Evolutionary conservation across 2,888 invertebrate genomes (phyloP).

Genomic region (Anthrax anthrax): DNA sequence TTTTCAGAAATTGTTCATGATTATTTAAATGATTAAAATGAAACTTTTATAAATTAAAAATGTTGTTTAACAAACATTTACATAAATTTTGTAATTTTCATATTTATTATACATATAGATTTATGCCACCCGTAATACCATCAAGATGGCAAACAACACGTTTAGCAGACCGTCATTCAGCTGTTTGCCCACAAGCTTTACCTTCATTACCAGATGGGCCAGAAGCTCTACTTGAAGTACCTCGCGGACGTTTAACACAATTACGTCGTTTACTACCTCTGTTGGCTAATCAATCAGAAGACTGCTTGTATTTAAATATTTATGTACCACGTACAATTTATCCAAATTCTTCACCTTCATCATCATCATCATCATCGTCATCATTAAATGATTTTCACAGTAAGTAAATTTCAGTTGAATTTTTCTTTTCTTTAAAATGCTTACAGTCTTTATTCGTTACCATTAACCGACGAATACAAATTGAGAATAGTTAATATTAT

Average conservation of each 20-base stretch:
- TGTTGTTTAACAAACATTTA: too few species aligned
- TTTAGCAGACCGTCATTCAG: constrained; percentile 64
- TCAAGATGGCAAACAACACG: constrained; percentile 73
- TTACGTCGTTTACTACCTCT: constrained; percentile 70
- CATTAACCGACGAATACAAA: too few species aligned
- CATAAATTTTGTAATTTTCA: too few species aligned
- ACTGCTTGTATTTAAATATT: constrained; percentile 93
- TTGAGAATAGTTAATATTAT: too few species aligned
- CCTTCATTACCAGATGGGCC: constrained; percentile 42
- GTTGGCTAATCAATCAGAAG: constrained; percentile 88
- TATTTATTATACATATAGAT: too few species aligned
- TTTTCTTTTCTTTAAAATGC: too few species aligned
- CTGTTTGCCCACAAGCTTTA: constrained; percentile 77
- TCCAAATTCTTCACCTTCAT: constrained; percentile 30
- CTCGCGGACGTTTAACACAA: constrained; percentile 70
- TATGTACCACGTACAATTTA: constrained; percentile 59
- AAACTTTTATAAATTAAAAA: too few species aligned
- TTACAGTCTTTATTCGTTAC: too few species aligned
- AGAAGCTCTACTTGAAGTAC: constrained; percentile 51
- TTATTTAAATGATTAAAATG: too few species aligned
- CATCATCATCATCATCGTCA: not conserved
- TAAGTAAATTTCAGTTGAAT: not conserved
- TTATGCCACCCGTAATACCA: constrained; percentile 90
- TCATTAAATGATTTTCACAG: not conserved
- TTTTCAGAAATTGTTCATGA: too few species aligned